Evolutionary conservation across 2,888 invertebrate genomes (phyloP).

Genomic region (Eristalis tenax): DNA sequence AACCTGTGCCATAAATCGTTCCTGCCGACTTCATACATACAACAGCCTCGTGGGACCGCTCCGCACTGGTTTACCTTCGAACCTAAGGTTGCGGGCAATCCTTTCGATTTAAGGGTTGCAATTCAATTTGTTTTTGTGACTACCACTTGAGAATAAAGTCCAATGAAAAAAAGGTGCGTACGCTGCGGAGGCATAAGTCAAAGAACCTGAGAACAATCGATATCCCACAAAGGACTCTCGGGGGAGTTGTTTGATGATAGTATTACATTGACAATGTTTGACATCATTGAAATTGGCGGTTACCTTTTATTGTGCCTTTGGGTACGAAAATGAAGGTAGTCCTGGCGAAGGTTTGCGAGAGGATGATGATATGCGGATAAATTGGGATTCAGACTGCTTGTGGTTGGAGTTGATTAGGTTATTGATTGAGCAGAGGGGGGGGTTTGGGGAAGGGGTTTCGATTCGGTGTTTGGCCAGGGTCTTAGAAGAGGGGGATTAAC

Average conservation of each 20-base stretch:
- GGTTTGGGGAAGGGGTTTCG: background rate
- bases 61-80: constrained; percentile 59
- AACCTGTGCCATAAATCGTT: constrained; percentile 61
- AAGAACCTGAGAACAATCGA: constrained; percentile 47
- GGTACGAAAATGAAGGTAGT: background rate
- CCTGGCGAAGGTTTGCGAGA: background rate
- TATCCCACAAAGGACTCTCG: constrained; percentile 61
- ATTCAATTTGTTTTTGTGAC: constrained; percentile 65
- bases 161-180: constrained; percentile 40
- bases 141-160: constrained; percentile 51
- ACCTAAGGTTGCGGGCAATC: constrained; percentile 29
- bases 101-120: constrained; percentile 56
- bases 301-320: constrained; percentile 50
- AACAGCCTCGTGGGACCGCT: constrained; percentile 34
- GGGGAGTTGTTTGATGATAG: constrained; percentile 66
- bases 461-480: too few species aligned
- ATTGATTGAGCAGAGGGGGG: background rate
- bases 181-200: background rate
- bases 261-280: constrained; percentile 69
- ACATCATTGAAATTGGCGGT: constrained; percentile 69
- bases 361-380: background rate
- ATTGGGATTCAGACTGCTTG: background rate
- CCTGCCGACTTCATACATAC: constrained; percentile 16
- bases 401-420: background rate
- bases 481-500: too few species aligned